These are phyloP conservation scores for Cryptus armator DNA, from an alignment of 2,888 invertebrate genomes.

Conservation along the genomic window DNA sequence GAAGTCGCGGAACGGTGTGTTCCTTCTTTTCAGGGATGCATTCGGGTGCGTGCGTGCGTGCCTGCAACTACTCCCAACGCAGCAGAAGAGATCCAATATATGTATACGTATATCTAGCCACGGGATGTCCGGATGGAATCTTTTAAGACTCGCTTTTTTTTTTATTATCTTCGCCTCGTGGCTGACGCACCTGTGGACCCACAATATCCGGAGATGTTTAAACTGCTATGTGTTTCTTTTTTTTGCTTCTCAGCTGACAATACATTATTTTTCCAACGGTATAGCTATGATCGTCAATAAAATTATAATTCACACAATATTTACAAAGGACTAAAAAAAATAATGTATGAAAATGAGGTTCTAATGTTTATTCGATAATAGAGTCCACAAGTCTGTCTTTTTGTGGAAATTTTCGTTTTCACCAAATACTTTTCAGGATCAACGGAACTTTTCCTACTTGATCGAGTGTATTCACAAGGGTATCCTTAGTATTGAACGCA, in stretches of 20 bases:
- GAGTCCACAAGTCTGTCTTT: not conserved
- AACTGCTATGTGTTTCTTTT: not conserved
- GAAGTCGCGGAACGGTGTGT: slow-evolving; percentile 64
- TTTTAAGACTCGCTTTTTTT: slow-evolving; percentile 15
- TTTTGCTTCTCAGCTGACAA: slow-evolving; percentile 10
- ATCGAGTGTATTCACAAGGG: not conserved
- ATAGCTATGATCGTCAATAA: no score
- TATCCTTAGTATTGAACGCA: slow-evolving; percentile 28
- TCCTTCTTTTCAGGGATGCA: slow-evolving; percentile 30
- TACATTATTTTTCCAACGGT: not conserved
- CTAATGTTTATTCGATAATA: not conserved
- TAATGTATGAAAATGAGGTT: not conserved
- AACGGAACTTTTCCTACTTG: not conserved
- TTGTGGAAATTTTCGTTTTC: not conserved
- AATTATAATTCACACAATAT: no score
- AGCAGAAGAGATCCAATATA: slow-evolving; percentile 19
- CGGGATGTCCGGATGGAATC: slow-evolving; percentile 59
- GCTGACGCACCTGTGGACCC: slow-evolving; percentile 71
- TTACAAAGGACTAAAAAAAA: not conserved
- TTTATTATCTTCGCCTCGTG: slow-evolving; percentile 63
- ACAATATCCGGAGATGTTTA: slow-evolving; percentile 9
- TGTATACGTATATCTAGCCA: slow-evolving; percentile 19
- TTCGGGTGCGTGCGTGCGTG: slow-evolving; percentile 46
- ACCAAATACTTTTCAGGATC: slow-evolving; percentile 1
- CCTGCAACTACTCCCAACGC: slow-evolving; percentile 23